Evolutionary conservation across 2,888 invertebrate genomes (phyloP).

Genomic region (Sphaeridia pumilis): DNA sequence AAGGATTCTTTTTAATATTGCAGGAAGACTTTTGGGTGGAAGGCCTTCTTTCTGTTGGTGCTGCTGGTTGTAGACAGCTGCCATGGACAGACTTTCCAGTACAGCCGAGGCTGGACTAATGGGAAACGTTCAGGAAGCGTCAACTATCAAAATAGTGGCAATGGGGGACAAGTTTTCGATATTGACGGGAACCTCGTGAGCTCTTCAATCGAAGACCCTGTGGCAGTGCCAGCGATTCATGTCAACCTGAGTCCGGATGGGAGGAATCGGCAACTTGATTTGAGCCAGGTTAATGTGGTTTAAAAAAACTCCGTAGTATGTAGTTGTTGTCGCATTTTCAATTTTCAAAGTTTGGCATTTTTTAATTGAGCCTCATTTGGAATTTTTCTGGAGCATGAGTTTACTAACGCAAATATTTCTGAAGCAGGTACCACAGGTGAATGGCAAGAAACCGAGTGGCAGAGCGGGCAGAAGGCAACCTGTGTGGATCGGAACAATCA

Average conservation of each 20-base stretch:
- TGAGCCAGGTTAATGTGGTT: slow-evolving; percentile 29
- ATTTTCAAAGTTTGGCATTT: no score
- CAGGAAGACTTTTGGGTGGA: slow-evolving; percentile 14
- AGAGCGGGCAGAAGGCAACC: slow-evolving; percentile 26
- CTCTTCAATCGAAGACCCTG: slow-evolving; percentile 12
- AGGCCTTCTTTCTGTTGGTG: slow-evolving; percentile 40
- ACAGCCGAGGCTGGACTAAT: slow-evolving; percentile 65
- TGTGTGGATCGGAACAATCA: slow-evolving; percentile 31
- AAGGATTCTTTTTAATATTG: no score
- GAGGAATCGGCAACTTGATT: slow-evolving; percentile 24
- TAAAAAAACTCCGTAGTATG: no score
- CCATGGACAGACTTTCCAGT: slow-evolving; percentile 60
- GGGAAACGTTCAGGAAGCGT: slow-evolving; percentile 40
- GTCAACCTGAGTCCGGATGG: slow-evolving; percentile 25
- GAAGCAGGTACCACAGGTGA: slow-evolving; percentile 12
- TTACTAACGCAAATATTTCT: not conserved
- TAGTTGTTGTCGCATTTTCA: no score
- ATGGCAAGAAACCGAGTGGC: slow-evolving; percentile 22
- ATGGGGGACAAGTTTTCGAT: slow-evolving; percentile 9
- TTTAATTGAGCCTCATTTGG: not conserved
- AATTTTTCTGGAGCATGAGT: not conserved
- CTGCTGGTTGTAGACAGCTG: slow-evolving; percentile 43
- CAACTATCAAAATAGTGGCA: not conserved
- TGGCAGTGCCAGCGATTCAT: slow-evolving; percentile 17
- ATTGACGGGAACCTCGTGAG: slow-evolving; percentile 8